Evolutionary conservation across 92 coral and sea anemone genomes (phyloP).

Genomic region (Virgularia gustaviana): DNA sequence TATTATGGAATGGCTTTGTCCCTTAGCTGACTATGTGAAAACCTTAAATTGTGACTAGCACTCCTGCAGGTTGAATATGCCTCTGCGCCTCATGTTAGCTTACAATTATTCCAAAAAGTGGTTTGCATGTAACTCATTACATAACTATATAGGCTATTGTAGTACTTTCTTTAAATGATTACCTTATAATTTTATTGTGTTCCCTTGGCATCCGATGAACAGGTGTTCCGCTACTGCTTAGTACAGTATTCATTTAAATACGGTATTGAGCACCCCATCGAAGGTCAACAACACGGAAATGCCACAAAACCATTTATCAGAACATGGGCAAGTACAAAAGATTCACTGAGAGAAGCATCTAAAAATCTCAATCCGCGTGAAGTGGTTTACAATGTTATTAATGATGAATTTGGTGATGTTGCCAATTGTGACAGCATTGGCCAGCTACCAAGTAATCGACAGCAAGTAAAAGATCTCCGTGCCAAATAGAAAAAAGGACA

Average conservation of each 20-base stretch:
- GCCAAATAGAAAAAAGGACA: neutral
- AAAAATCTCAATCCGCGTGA: constrained; percentile 37
- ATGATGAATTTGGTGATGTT: constrained; percentile 33
- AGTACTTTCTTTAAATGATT: too few relatives aligned
- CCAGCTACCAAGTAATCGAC: constrained; percentile 60
- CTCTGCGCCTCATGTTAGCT: too few relatives aligned
- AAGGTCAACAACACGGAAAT: constrained; percentile 17
- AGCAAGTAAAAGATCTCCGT: constrained; percentile 51
- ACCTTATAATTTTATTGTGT: neutral
- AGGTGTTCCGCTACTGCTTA: neutral
- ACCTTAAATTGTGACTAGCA: too few relatives aligned
- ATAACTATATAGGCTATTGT: too few relatives aligned
- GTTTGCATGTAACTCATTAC: too few relatives aligned
- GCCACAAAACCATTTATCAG: constrained; percentile 20
- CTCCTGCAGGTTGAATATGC: too few relatives aligned
- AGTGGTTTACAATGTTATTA: constrained; percentile 37
- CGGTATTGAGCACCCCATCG: constrained; percentile 30
- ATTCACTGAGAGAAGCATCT: constrained; percentile 24
- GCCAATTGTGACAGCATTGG: constrained; percentile 47
- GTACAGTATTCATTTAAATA: constrained; percentile 27
- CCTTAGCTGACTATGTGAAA: too few relatives aligned
- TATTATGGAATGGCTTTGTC: too few relatives aligned
- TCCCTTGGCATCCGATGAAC: constrained; percentile 42
- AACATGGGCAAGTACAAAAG: constrained; percentile 57
- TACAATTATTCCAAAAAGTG: too few relatives aligned